Evolutionary conservation across 2,888 invertebrate genomes (phyloP), one percentile per base, ranked within the genome.

Genomic region (Mongoloraphidia duomilia): DNA sequence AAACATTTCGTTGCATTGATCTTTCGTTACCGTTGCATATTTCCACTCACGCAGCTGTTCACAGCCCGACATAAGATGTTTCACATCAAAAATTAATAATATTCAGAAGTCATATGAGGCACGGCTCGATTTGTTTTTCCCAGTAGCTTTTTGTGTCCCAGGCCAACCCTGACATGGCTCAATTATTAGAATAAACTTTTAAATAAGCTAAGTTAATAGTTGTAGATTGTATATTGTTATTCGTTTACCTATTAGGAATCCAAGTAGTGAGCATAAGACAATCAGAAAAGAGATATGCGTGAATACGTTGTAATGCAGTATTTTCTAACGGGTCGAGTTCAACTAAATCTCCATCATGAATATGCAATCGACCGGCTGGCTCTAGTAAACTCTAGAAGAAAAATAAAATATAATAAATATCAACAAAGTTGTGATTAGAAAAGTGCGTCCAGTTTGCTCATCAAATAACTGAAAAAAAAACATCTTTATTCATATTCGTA

Each of bases 261-360:
- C 84, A 83, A 46, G 84, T 84, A 33, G 93, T 87, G 52, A 95
- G 75, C 79, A 95, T 87, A 47, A 95, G 75, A 53, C 89, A 84
- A 68, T 96, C 96, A 65, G 85, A 92, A 59, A 96, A 86, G 49
- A 97, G 75, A 68, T 94, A 95, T 35, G 88, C 89, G 64, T 92
- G 91, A 59, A 94, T 84, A 59, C 88, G 79, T 63, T 90, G 90
- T 48, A 93, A 70, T 11, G 89, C 86, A 11, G 82, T 81, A 60
- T 89, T 89, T 64, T 90, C 89, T 54, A 90, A 80, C 0, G 86
- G 78, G 63, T 95, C 92, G 53, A 96, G 73, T 68, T 96, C 95
- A 47, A 90, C 73, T 47, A 96, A 69, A 57, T 93, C 93, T 38
- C 94, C 93, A 71, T 94, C 92, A 63, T 91, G 86, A n/a, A 95